These are phyloP conservation scores for Polia nebulosa DNA, from an alignment of 2,888 invertebrate species.

Conservation along the genomic window DNA sequence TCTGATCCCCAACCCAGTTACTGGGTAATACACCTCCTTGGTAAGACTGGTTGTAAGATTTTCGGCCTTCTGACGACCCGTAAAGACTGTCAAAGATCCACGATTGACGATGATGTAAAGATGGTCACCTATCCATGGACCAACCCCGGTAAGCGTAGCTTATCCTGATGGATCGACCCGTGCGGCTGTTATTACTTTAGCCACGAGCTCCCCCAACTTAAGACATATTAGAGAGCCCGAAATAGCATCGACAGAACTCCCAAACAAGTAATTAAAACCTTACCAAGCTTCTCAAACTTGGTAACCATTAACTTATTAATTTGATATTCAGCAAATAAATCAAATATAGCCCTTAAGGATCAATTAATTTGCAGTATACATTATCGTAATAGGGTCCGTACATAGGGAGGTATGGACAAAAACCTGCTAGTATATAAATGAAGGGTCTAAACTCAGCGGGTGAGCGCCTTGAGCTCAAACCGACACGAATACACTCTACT, in stretches of 20 bases:
- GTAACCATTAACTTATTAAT: slow-evolving; percentile 38
- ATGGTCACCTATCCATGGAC: too few species aligned
- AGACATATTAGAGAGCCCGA: not conserved
- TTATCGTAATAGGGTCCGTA: slow-evolving; percentile 19
- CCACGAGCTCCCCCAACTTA: too few species aligned
- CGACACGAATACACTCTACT: slow-evolving; percentile 28
- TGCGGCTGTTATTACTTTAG: too few species aligned
- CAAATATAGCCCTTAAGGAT: slow-evolving; percentile 22
- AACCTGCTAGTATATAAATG: slow-evolving; percentile 32
- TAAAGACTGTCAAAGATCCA: too few species aligned
- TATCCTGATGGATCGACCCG: too few species aligned
- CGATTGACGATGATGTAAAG: too few species aligned
- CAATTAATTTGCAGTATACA: slow-evolving; percentile 53
- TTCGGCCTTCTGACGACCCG: too few species aligned
- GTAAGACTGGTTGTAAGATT: too few species aligned
- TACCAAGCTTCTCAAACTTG: slow-evolving; percentile 2
- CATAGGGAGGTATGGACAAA: slow-evolving; percentile 37
- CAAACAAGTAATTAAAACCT: slow-evolving; percentile 23
- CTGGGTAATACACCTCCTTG: too few species aligned
- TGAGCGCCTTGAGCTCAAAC: slow-evolving; percentile 56
- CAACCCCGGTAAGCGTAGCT: too few species aligned
- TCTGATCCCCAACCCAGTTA: too few species aligned
- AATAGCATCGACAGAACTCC: not conserved
- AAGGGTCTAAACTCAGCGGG: slow-evolving; percentile 53
- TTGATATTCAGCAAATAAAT: slow-evolving; percentile 43